These are phyloP conservation scores for Eilema sororculum DNA, from an alignment of 2,888 invertebrate species.

Conservation along the genomic window DNA sequence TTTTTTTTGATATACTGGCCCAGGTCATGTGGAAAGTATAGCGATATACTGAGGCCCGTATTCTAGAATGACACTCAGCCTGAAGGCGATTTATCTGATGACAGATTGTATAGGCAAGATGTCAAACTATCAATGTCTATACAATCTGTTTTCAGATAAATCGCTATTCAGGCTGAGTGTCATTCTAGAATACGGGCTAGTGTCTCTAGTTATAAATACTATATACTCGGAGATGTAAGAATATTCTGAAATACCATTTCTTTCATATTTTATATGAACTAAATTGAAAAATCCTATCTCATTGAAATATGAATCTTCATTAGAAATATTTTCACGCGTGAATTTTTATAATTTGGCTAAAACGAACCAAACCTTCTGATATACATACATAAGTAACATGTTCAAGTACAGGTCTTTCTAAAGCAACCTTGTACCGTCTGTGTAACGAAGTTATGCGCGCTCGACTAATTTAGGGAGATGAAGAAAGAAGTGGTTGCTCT, in stretches of 20 bases:
- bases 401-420: background rate
- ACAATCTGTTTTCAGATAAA: too few species aligned
- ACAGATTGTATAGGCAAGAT: too few species aligned
- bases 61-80: too few species aligned
- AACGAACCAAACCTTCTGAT: background rate
- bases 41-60: too few species aligned
- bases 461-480: background rate
- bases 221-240: too few species aligned
- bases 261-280: background rate
- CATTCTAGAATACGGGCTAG: too few species aligned
- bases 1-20: too few species aligned
- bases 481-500: background rate
- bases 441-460: constrained; percentile 2
- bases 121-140: too few species aligned
- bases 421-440: background rate
- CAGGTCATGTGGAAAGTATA: too few species aligned
- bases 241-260: background rate
- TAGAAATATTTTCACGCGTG: background rate
- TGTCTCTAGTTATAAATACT: too few species aligned
- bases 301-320: background rate
- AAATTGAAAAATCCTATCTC: background rate
- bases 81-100: too few species aligned
- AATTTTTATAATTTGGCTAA: background rate
- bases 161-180: too few species aligned
- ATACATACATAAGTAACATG: background rate